Percentiles rank a stretch among this genome's conserved stretches.
These are phyloP conservation scores for Hydractinia symbiolongicarpus DNA, from an alignment of 30 jellyfish, hydroid and myxozoan species.

Conservation along the genomic window DNA sequence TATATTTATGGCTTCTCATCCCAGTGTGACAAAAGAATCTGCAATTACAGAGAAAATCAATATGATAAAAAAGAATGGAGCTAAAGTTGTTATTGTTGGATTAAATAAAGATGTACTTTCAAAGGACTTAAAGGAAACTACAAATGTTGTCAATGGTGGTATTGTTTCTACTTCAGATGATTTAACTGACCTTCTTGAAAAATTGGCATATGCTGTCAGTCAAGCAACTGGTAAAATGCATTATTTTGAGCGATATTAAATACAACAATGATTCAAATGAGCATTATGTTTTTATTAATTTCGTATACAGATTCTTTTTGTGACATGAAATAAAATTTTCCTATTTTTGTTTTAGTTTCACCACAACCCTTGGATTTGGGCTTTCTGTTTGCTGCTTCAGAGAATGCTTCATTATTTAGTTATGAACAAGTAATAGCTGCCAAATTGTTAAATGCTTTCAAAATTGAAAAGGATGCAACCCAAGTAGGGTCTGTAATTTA, in stretches of 20 bases:
- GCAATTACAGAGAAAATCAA: constrained; percentile 19
- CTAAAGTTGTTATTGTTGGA: constrained; percentile 39
- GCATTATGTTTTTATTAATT: neutral
- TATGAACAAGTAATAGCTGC: constrained; percentile 15
- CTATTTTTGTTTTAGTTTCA: neutral
- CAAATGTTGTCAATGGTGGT: constrained; percentile 22
- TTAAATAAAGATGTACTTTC: constrained; percentile 39
- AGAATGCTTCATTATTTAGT: neutral
- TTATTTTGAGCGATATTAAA: neutral
- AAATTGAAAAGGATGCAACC: neutral
- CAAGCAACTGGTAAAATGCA: constrained; percentile 13
- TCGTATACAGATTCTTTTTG: neutral
- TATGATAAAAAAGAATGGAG: constrained; percentile 25
- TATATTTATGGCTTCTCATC: neutral
- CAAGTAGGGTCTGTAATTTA: constrained; percentile 27
- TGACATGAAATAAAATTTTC: neutral
- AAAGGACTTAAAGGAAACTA: constrained; percentile 20
- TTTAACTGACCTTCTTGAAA: constrained; percentile 12
- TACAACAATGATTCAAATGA: neutral
- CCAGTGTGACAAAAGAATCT: neutral
- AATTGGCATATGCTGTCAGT: constrained; percentile 30
- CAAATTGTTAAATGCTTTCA: constrained; percentile 14
- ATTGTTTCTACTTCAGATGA: constrained; percentile 5
- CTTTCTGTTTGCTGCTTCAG: constrained; percentile 27
- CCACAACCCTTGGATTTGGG: constrained; percentile 23